These are phyloP conservation scores for Uloborus plumipes DNA, from an alignment of 2,888 invertebrate species.

Conservation along the genomic window DNA sequence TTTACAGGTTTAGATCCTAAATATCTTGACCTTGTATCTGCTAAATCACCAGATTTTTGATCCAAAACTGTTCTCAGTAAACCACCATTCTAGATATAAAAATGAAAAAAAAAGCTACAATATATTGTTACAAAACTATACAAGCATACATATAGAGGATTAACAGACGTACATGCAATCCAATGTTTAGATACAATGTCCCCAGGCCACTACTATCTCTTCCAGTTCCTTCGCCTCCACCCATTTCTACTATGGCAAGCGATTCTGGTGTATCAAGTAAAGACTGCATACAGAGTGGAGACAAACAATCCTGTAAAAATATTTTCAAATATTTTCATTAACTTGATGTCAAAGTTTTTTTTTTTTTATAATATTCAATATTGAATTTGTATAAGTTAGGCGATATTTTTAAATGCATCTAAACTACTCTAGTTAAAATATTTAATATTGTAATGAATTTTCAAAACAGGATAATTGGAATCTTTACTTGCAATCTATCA, in stretches of 20 bases:
- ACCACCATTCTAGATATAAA: slow-evolving; percentile 73
- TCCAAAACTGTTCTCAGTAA: slow-evolving; percentile 75
- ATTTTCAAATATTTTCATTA: no score
- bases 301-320: slow-evolving; percentile 83
- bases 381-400: no score
- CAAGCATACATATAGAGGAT: background rate
- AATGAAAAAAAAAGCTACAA: background rate
- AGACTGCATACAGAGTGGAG: slow-evolving; percentile 96
- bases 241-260: slow-evolving; percentile 95
- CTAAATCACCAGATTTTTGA: slow-evolving; percentile 84
- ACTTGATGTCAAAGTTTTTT: no score
- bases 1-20: slow-evolving; percentile 96
- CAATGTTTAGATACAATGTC: slow-evolving; percentile 93
- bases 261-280: slow-evolving; percentile 96
- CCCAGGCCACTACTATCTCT: slow-evolving; percentile 77
- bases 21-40: slow-evolving; percentile 97
- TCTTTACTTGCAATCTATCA: no score
- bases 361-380: no score
- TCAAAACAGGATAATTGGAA: no score
- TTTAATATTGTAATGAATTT: no score
- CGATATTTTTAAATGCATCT: no score
- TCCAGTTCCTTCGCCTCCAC: slow-evolving; percentile 74
- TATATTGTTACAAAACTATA: background rate
- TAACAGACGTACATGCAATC: slow-evolving; percentile 77
- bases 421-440: no score